Evolutionary conservation across 2,888 invertebrate genomes (phyloP).

Genomic region (Chrysodeixis includens): DNA sequence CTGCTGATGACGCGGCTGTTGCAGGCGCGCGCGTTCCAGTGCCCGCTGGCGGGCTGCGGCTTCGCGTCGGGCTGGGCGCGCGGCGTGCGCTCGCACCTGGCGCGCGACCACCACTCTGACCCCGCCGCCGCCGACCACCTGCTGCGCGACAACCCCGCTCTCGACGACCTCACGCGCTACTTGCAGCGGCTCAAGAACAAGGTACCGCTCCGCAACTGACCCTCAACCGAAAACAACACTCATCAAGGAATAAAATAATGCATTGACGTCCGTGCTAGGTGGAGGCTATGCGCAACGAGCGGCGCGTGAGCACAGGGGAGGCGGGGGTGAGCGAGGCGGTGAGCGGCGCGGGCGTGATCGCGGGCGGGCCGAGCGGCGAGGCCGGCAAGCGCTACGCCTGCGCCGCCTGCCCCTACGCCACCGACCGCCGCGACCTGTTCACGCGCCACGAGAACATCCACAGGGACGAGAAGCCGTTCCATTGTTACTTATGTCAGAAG

Average conservation of each 20-base stretch:
- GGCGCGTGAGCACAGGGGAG: conserved; percentile 59
- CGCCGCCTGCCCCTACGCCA: conserved; percentile 96
- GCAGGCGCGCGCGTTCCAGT: conserved; percentile 92
- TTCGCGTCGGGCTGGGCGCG: conserved; percentile 94
- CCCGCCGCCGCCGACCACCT: conserved; percentile 90
- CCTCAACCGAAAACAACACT: neutral
- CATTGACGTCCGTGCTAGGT: conserved; percentile 71
- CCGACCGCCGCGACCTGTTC: conserved; percentile 96
- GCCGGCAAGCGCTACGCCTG: conserved; percentile 94
- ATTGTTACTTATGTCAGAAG: conserved; percentile 97
- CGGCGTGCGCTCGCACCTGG: conserved; percentile 92
- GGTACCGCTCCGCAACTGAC: conserved; percentile 71
- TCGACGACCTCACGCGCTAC: conserved; percentile 93
- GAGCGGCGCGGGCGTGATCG: conserved; percentile 39
- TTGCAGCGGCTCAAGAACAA: conserved; percentile 91
- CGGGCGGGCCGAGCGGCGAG: conserved; percentile 55
- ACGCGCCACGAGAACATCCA: conserved; percentile 98
- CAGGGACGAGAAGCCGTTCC: conserved; percentile 97
- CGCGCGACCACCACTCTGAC: conserved; percentile 92
- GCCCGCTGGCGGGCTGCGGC: conserved; percentile 92
- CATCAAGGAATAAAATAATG: neutral
- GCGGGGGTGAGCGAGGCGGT: conserved; percentile 42
- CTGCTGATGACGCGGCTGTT: neutral
- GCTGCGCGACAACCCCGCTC: conserved; percentile 92
- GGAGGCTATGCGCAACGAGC: conserved; percentile 73